Percentiles rank a stretch among this genome's conserved stretches.
Evolutionary conservation across 2,888 invertebrate genomes (phyloP).

Genomic region (Amiota mariae): DNA sequence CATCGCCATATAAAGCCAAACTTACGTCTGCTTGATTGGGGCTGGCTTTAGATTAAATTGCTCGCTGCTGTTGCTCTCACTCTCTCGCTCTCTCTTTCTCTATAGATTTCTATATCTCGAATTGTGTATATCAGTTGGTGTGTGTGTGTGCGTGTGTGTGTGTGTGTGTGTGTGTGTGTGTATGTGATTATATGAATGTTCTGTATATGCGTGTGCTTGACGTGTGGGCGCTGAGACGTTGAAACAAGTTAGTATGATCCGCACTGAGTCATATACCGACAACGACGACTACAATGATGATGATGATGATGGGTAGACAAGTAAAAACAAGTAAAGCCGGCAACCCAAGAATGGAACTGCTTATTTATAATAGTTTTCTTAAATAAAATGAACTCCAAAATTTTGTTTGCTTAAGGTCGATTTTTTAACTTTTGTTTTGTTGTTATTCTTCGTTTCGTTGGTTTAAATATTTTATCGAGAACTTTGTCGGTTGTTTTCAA

Average conservation of each 20-base stretch:
- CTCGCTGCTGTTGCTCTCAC: not conserved
- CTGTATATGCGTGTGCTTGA: constrained; percentile 35
- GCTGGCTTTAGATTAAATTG: constrained; percentile 17
- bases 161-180: constrained; percentile 32
- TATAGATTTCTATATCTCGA: no score
- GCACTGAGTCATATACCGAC: constrained; percentile 15
- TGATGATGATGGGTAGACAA: no score
- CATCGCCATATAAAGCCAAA: constrained; percentile 65
- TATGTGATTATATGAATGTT: constrained; percentile 34
- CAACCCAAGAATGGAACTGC: no score
- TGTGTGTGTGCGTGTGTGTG: constrained; percentile 40
- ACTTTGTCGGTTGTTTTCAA: no score
- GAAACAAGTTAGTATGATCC: constrained; percentile 28
- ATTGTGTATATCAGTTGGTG: not conserved
- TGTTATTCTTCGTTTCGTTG: not conserved
- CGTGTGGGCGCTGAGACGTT: constrained; percentile 42
- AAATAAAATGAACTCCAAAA: no score
- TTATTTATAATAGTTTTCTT: no score
- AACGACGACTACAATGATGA: not conserved
- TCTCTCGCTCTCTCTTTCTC: not conserved
- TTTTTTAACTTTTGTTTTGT: not conserved
- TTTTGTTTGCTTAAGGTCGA: no score
- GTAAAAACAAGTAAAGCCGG: no score
- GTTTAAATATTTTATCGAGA: no score
- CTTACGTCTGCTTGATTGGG: constrained; percentile 3